Percentiles rank a stretch among this genome's conserved stretches.
Evolutionary conservation across 2,113 vertebrate species (phyloP).

Genomic region (Percopsis transmontana): DNA sequence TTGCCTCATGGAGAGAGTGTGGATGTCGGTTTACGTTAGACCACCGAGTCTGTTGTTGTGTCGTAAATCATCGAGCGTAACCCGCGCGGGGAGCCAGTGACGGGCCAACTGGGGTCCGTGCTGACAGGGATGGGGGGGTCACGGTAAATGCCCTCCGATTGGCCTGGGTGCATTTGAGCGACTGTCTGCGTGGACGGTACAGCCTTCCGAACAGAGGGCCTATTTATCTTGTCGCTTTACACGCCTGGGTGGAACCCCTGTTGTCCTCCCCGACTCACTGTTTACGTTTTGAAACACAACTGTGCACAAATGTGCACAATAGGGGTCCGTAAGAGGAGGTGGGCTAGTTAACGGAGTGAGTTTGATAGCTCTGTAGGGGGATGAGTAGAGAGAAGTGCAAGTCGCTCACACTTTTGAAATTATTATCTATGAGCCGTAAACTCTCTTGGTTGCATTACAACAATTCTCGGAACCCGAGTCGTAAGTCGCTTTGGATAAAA

Average conservation of each 20-base stretch:
- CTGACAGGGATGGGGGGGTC: slow-evolving; percentile 51
- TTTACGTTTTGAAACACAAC: no score
- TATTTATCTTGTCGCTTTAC: slow-evolving; percentile 33
- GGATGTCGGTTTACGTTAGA: slow-evolving; percentile 61
- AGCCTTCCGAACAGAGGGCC: slow-evolving; percentile 17
- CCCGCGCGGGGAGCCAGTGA: slow-evolving; percentile 25
- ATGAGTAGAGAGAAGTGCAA: background rate
- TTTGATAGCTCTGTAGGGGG: no score
- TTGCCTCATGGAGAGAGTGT: slow-evolving; percentile 19
- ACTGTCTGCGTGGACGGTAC: slow-evolving; percentile 13
- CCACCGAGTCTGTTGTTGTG: slow-evolving; percentile 61
- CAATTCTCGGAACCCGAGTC: no score
- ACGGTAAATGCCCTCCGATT: slow-evolving; percentile 52
- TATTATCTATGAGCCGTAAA: no score
- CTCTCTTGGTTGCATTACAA: no score
- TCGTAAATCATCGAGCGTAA: slow-evolving; percentile 67
- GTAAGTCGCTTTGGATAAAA: no score
- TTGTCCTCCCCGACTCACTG: no score
- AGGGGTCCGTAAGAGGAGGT: no score
- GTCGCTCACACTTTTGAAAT: no score
- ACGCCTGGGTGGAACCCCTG: no score
- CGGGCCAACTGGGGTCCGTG: slow-evolving; percentile 45
- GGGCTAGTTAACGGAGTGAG: no score
- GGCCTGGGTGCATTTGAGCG: slow-evolving; percentile 16
- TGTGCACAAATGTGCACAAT: no score